Evolutionary conservation across 2,888 invertebrate genomes (phyloP), one percentile per base, ranked within the genome.

Genomic region (Reticulitermes lucifugus): DNA sequence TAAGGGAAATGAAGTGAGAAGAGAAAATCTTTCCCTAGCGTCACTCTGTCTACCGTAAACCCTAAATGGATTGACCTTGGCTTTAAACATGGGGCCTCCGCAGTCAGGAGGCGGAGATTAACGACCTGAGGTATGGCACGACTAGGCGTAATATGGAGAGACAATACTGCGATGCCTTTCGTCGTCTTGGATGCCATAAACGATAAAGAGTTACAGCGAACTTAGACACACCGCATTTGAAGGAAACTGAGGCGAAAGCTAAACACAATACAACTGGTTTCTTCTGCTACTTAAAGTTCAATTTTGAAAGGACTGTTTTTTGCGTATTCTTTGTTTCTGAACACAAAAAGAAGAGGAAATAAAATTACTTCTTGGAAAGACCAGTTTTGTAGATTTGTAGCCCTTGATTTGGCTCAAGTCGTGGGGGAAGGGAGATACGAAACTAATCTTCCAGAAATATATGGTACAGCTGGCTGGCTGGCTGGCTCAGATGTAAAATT

Each of bases 371-470:
- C 71, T 71, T 29, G 71, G 71, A 71, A 71, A 29, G 71, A 35
- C 35, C 25, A 22, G 60, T 71, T 71, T 29, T 71, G 3, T 29
- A 71, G 35, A 71, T 71, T 18, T 29, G 71, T 71, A 71, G 35
- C 9, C 71, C 71, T 65, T 71, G 71, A 71, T 29, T 29, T 29
- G 29, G 65, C 60, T 21, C 18, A 6, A 29, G 71, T 0, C 71
- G 18, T n/a, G 55, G 79, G 79, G 14, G 22, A 21, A 60, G n/a
- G 18, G n/a, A 21, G n/a, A 21, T 60, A 7, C 12, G 22, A 21
- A 35, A 55, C 7, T n/a, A 35, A n/a, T 70, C 2, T 70, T 65
- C 22, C 43, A 41, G 65, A 85, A 81, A 79, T 79, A 79, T 79
- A n/a, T 43, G 79, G n/a, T 7, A n/a, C 22, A 60, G 60, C 81